Percentiles rank a stretch among this genome's conserved stretches.
These are phyloP conservation scores for Crematogaster levior DNA, from an alignment of 2,888 invertebrate genomes.

Conservation along the genomic window DNA sequence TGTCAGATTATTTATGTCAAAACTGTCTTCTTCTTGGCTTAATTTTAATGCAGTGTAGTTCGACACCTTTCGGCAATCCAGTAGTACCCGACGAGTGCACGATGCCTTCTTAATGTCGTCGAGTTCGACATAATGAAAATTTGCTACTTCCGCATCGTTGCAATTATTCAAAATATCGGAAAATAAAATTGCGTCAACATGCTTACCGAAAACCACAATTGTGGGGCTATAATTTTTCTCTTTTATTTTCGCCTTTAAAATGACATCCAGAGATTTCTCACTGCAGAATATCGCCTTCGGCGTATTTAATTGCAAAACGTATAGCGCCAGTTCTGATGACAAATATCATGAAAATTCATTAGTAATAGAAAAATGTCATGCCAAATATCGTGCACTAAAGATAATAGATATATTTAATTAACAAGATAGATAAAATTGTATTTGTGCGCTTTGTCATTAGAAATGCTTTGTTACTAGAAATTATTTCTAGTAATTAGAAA, in stretches of 20 bases:
- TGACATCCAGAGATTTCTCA: slow-evolving; percentile 44
- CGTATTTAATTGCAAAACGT: slow-evolving; percentile 67
- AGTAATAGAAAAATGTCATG: neutral
- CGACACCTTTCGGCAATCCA: slow-evolving; percentile 79
- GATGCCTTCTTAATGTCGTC: slow-evolving; percentile 65
- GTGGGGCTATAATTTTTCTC: slow-evolving; percentile 40
- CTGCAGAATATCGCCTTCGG: slow-evolving; percentile 79
- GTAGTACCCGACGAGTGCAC: slow-evolving; percentile 82
- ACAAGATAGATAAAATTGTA: neutral
- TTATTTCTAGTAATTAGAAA: no score
- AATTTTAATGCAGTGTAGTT: slow-evolving; percentile 64
- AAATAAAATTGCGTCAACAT: slow-evolving; percentile 64
- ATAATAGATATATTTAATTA: no score
- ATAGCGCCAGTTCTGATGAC: slow-evolving; percentile 68
- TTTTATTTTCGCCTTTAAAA: slow-evolving; percentile 62
- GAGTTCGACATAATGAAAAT: slow-evolving; percentile 69
- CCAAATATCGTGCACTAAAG: no score
- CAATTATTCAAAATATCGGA: slow-evolving; percentile 64
- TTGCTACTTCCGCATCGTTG: no score
- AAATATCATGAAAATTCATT: neutral
- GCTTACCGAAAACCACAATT: slow-evolving; percentile 73
- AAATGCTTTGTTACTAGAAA: no score
- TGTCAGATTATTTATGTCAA: neutral
- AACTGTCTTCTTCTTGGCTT: neutral
- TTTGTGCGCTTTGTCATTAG: no score